phyloP scores from a whole-genome alignment of 2,113 vertebrate genomes.

The Calonectris borealis region DNA sequence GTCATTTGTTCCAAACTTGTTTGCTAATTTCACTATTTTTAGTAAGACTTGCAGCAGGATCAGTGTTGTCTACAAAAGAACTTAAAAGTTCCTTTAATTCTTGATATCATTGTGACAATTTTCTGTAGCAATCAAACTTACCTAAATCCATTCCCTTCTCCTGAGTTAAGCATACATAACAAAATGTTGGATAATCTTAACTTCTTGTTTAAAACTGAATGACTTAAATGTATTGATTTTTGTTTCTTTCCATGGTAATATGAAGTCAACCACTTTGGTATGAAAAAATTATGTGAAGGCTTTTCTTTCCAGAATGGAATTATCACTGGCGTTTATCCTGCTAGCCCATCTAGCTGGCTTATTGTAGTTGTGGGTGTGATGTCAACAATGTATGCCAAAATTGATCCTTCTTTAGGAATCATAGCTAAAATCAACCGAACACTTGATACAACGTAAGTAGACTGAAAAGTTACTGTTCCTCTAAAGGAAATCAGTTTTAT shows the following conservation, averaged over 20 bases:
- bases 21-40: not conserved
- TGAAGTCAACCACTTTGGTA: slow-evolving; percentile 14
- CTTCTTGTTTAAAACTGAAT: not conserved
- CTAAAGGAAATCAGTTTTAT: not conserved
- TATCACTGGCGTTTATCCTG: slow-evolving; percentile 95
- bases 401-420: slow-evolving; percentile 93
- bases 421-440: slow-evolving; percentile 84
- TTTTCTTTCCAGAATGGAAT: slow-evolving; percentile 88
- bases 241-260: not conserved
- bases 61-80: not conserved
- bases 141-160: not conserved
- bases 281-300: slow-evolving; percentile 32
- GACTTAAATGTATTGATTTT: not conserved
- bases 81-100: not conserved
- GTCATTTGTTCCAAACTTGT: not conserved
- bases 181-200: not conserved
- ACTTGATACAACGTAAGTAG: slow-evolving; percentile 86
- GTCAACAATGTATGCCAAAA: slow-evolving; percentile 86
- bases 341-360: slow-evolving; percentile 91
- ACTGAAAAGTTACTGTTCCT: not conserved
- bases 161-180: not conserved
- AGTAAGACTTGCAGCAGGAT: not conserved
- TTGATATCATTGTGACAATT: not conserved
- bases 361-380: slow-evolving; percentile 93
- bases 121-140: not conserved